Percentiles rank a stretch among this genome's conserved stretches.
phyloP scores from a whole-genome alignment of 2,797 vertebrate species.

The Podarcis lilfordi region DNA sequence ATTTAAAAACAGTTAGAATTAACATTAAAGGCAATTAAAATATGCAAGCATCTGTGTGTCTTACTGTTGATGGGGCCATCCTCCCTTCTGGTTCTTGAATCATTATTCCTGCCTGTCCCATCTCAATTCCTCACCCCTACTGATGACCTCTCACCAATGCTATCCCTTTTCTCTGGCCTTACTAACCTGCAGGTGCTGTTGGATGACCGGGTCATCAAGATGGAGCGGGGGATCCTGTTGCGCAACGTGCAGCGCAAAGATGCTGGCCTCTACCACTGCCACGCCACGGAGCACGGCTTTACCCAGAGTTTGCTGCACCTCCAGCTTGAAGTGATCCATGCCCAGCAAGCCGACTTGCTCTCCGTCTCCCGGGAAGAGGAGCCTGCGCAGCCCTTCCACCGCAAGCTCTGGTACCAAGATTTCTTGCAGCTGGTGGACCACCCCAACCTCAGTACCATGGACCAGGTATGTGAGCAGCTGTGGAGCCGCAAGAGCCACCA shows the following conservation, averaged over 20 bases:
- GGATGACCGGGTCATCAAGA: conserved; percentile 85
- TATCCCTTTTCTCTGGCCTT: not conserved
- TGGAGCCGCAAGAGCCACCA: conserved; percentile 84
- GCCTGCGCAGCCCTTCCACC: conserved; percentile 70
- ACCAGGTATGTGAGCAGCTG: conserved; percentile 89
- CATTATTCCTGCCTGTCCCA: too few species aligned
- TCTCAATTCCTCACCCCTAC: not conserved
- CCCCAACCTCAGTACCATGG: conserved; percentile 84
- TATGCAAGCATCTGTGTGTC: too few species aligned
- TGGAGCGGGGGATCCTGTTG: conserved; percentile 87
- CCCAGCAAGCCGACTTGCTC: conserved; percentile 70
- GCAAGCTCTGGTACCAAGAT: conserved; percentile 94
- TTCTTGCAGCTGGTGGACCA: conserved; percentile 96
- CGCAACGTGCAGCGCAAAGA: conserved; percentile 85
- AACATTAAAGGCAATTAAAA: too few species aligned
- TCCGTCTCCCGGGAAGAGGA: conserved; percentile 72
- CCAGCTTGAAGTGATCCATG: conserved; percentile 86
- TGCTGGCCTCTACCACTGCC: conserved; percentile 87
- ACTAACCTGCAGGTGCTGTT: conserved; percentile 80
- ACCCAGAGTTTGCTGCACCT: conserved; percentile 90
- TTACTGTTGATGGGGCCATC: too few species aligned
- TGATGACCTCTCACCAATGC: not conserved
- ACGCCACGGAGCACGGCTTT: conserved; percentile 91
- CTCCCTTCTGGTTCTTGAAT: too few species aligned
- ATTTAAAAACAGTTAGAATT: too few species aligned